Base-by-base conservation (phyloP, 2,797 vertebrate genomes). In the Balearica regulorum region DNA sequence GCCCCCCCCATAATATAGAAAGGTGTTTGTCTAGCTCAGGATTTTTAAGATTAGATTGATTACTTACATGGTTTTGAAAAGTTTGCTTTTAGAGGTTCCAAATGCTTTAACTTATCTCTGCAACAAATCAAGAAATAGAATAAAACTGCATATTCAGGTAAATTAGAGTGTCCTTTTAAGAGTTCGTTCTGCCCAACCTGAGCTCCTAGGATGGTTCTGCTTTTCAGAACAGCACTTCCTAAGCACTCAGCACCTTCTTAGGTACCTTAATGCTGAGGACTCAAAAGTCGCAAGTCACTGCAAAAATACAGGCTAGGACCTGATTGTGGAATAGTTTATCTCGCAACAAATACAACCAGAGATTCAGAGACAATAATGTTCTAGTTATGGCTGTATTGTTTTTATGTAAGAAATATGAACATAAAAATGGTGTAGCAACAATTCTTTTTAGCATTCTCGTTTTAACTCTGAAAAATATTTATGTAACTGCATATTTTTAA, bases 401-500 rank as follows among this genome's bases (percentile, higher is more conserved):
- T 83, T 55, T 22, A 17, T 10, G 2, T 43, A 51, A 77, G 48
- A 89, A 65, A 81, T 22, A 48, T 2, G 68, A 71, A 57, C 4
- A 46, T 46, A 24, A 69, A 89, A 48, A 37, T 9, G 9, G 5
- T 60, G 11, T 37, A 17, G 5, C 12, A 79, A 60, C n/a, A 68
- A 25, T 60, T 35, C 5, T 48, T 81, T 61, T 68, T 25, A 35
- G 5, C 9, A 65, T 81, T 84, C 16, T 35, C 13, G 1, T 46
- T 85, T 71, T 78, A 69, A 62, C 20, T 62, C 33, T 43, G 44
- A 76, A 60, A 44, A 51, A 49, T 48, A 54, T 94, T 92, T 95
- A 96, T 70, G 70, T 86, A 80, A 80, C 91, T 90, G 62, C 86
- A 17, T 90, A 11, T 93, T 90, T 98, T 91, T 93, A 66, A 87